These are phyloP conservation scores for Sitodiplosis mosellana DNA, from an alignment of 1,140 invertebrate species.

Conservation along the genomic window DNA sequence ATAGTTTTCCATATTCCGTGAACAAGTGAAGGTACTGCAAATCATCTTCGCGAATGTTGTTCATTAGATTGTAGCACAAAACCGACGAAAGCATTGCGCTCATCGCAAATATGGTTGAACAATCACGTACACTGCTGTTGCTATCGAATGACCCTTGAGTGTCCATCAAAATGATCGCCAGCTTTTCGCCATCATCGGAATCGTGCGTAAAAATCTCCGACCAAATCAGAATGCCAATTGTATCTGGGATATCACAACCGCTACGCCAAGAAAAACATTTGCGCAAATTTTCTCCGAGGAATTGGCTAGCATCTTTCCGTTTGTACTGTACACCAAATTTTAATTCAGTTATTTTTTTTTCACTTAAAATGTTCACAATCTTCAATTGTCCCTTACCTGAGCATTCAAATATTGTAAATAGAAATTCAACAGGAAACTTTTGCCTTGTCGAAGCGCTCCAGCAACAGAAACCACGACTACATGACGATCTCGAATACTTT, in stretches of 20 bases:
- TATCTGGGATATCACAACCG: conserved; percentile 83
- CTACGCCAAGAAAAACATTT: conserved; percentile 83
- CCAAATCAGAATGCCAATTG: conserved; percentile 91
- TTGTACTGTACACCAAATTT: conserved; percentile 28
- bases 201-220: conserved; percentile 77
- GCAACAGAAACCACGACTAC: conserved; percentile 88
- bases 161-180: conserved; percentile 83
- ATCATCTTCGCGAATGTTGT: conserved; percentile 94
- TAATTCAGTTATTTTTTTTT: neutral
- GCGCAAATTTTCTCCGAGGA: conserved; percentile 53
- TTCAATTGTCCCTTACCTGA: conserved; percentile 11
- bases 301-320: conserved; percentile 33
- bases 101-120: conserved; percentile 88
- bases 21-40: conserved; percentile 86
- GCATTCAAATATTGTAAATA: conserved; percentile 77
- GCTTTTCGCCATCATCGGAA: conserved; percentile 53
- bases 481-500: conserved; percentile 50
- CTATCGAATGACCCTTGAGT: conserved; percentile 97
- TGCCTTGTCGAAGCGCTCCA: conserved; percentile 93
- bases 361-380: neutral
- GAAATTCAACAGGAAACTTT: conserved; percentile 80
- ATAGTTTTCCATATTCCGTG: conserved; percentile 90
- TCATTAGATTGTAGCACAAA: conserved; percentile 90
- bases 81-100: conserved; percentile 92
- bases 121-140: conserved; percentile 87